These are phyloP conservation scores for Callocephalon fimbriatum DNA, from an alignment of 2,113 vertebrate species.

Conservation along the genomic window DNA sequence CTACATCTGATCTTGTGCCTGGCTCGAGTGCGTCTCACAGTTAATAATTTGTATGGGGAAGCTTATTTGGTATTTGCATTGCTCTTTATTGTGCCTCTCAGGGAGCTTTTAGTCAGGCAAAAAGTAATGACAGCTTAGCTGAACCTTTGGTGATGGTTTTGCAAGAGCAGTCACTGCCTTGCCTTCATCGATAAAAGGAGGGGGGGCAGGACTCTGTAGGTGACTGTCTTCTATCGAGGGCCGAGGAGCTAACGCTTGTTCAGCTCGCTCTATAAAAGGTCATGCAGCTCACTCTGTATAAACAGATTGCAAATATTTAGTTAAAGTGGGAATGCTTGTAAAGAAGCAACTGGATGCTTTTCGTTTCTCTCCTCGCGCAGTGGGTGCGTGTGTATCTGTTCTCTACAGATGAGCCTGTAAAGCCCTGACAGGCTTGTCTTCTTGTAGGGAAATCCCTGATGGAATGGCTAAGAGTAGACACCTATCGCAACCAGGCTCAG, in stretches of 20 bases:
- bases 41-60: neutral
- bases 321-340: neutral
- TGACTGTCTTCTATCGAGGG: neutral
- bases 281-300: neutral
- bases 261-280: slow-evolving; percentile 9
- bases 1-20: neutral
- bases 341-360: slow-evolving; percentile 5
- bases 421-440: neutral
- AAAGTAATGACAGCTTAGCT: neutral
- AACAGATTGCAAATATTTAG: slow-evolving; percentile 32
- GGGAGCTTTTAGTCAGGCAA: neutral
- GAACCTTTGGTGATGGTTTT: neutral
- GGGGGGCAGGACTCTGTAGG: neutral
- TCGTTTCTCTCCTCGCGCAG: neutral
- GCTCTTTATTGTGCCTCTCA: neutral
- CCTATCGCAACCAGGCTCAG: neutral
- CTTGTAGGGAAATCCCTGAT: neutral
- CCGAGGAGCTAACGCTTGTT: neutral
- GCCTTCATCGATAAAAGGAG: rapidly evolving
- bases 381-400: neutral
- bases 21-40: neutral
- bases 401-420: neutral
- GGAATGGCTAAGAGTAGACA: neutral
- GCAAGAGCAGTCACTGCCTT: neutral
- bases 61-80: neutral